Evolutionary conservation across 2,797 vertebrate species (phyloP).

Genomic region (Clamator glandarius): DNA sequence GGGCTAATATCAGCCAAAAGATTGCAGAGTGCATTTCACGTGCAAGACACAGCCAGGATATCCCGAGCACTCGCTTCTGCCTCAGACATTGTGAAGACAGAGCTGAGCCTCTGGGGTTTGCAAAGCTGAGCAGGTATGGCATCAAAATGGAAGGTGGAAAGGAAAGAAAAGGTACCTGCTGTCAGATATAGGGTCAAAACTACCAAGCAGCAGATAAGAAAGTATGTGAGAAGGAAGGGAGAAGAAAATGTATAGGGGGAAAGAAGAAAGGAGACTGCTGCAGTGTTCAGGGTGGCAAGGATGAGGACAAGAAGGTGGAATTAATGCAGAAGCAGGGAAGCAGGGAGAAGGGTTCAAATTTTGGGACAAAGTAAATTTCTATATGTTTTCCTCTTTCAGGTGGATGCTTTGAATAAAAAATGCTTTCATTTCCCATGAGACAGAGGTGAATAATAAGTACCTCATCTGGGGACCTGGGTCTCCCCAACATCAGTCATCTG

Average conservation of each 20-base stretch:
- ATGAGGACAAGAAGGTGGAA: not conserved
- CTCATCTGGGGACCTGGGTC: constrained; percentile 17
- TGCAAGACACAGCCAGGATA: not conserved
- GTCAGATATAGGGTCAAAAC: not conserved
- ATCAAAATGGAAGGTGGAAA: not conserved
- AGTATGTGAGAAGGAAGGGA: not conserved
- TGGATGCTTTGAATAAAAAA: constrained; percentile 36
- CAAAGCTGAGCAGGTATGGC: not conserved
- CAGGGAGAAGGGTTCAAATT: constrained; percentile 21
- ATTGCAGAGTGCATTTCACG: not conserved
- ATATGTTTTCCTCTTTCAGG: constrained; percentile 62
- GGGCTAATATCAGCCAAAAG: not conserved
- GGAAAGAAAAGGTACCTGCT: not conserved
- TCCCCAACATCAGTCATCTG: constrained; percentile 43
- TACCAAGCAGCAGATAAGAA: not conserved
- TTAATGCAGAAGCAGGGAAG: not conserved
- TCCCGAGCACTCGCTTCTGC: not conserved
- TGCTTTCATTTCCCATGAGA: constrained; percentile 40
- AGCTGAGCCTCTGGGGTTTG: not conserved
- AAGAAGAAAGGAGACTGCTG: not conserved
- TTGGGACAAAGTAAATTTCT: constrained; percentile 63
- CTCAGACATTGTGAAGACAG: not conserved
- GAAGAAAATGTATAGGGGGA: not conserved
- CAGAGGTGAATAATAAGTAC: constrained; percentile 59
- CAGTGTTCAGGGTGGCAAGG: not conserved